phyloP scores from a whole-genome alignment of 2,797 vertebrate species.

The Pogoniulus pusillus region DNA sequence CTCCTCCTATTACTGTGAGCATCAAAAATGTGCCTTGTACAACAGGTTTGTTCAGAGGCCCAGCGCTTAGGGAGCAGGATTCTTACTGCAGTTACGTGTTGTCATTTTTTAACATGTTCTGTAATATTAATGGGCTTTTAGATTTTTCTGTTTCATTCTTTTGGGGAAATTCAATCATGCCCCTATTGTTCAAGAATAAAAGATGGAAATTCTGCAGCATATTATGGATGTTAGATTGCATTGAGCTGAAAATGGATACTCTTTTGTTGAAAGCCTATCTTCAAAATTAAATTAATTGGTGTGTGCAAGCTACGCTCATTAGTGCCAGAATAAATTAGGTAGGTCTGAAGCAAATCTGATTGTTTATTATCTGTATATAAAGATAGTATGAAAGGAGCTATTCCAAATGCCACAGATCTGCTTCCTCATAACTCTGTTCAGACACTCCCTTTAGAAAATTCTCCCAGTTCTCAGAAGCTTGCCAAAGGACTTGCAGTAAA shows the following conservation, averaged over 20 bases:
- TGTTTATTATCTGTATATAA: background rate
- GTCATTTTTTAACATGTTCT: background rate
- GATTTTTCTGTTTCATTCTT: background rate
- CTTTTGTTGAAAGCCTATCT: background rate
- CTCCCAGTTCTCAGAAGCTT: background rate
- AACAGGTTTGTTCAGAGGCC: background rate
- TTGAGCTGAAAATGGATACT: background rate
- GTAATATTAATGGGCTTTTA: background rate
- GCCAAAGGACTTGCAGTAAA: background rate
- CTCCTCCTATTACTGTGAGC: background rate
- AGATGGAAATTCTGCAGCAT: background rate
- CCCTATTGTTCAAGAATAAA: background rate
- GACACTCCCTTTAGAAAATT: background rate
- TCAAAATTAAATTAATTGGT: background rate
- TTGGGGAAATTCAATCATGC: background rate
- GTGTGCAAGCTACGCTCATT: background rate
- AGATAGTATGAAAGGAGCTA: background rate
- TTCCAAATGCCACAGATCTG: background rate
- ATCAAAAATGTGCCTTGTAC: background rate
- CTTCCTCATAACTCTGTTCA: background rate
- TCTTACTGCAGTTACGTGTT: background rate
- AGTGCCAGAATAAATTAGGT: background rate
- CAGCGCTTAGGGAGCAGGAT: background rate
- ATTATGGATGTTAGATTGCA: background rate
- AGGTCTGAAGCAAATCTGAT: background rate